Percentiles rank a stretch among this genome's conserved stretches.
Conservation (phyloP, 2,113 vertebrate species). For the Dunckerocampus dactyliophorus region DNA sequence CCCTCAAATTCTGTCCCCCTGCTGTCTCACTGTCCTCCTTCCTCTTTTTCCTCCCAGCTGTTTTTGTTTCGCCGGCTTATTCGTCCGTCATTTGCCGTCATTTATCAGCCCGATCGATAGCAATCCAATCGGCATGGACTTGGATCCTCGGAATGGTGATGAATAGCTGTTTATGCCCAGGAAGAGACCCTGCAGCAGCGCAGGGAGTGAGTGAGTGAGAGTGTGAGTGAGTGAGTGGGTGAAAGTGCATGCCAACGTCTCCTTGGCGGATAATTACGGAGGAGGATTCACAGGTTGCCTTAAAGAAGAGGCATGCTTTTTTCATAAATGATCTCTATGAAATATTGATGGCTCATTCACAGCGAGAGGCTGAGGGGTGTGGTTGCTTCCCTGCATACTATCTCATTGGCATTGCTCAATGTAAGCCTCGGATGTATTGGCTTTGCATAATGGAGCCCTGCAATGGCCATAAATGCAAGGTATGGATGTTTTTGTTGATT, state of each 20-base stretch:
- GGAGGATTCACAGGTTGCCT: background rate
- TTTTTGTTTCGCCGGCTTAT: conserved; percentile 27
- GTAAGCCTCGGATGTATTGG: background rate
- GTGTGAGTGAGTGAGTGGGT: conserved; percentile 18
- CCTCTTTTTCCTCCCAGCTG: conserved; percentile 4
- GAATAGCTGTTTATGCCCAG: conserved; percentile 49
- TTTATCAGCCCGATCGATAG: conserved; percentile 48
- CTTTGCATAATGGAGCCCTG: background rate
- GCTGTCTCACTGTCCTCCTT: background rate
- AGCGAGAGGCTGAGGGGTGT: background rate
- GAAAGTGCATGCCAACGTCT: conserved; percentile 16
- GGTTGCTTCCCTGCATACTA: background rate
- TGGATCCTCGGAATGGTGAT: conserved; percentile 44
- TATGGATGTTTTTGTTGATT: no score
- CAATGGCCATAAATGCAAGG: background rate
- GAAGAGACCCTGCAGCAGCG: conserved; percentile 28
- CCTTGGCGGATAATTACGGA: background rate
- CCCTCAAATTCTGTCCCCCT: conserved; percentile 9
- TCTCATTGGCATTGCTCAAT: background rate
- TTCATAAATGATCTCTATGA: conserved; percentile 1
- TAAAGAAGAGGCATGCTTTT: conserved; percentile 3
- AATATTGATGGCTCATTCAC: conserved; percentile 2
- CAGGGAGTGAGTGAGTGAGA: conserved; percentile 17
- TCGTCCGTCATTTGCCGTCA: conserved; percentile 53
- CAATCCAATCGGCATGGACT: conserved; percentile 59